Evolutionary conservation across 2,888 invertebrate genomes (phyloP).

Genomic region (Malachius bipustulatus): DNA sequence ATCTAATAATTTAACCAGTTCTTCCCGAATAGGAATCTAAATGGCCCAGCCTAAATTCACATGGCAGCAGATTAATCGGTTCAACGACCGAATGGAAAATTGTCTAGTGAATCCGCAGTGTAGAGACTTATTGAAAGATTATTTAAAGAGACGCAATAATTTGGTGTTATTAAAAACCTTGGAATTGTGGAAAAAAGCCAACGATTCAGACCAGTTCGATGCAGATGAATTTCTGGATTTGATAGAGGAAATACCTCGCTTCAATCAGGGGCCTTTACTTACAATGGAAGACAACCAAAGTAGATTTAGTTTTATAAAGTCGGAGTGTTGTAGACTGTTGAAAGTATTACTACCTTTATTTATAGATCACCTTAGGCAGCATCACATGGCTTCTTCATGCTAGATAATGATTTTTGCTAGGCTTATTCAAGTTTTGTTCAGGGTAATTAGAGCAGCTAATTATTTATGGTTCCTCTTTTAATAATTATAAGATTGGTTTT

Average conservation of each 20-base stretch:
- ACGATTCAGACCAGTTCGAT: constrained; percentile 18
- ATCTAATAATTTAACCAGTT: too few relatives aligned
- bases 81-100: constrained; percentile 24
- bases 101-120: constrained; percentile 21
- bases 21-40: too few relatives aligned
- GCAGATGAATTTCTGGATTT: constrained; percentile 22
- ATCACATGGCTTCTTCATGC: neutral
- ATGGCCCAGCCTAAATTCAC: constrained; percentile 19
- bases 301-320: constrained; percentile 23
- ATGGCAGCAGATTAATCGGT: constrained; percentile 21
- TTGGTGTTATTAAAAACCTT: constrained; percentile 16
- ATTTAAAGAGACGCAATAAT: constrained; percentile 9
- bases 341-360: constrained; percentile 12
- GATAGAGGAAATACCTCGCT: constrained; percentile 24
- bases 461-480: too few relatives aligned
- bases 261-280: constrained; percentile 23
- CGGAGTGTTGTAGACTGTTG: constrained; percentile 25
- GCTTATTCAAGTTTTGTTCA: too few relatives aligned
- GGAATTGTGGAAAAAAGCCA: constrained; percentile 21
- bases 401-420: too few relatives aligned
- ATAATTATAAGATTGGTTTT: too few relatives aligned
- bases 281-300: constrained; percentile 21
- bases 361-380: neutral
- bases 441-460: too few relatives aligned
- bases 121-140: constrained; percentile 16